phyloP scores from a whole-genome alignment of 2,888 invertebrate species.

The Cyclophora albipunctata region DNA sequence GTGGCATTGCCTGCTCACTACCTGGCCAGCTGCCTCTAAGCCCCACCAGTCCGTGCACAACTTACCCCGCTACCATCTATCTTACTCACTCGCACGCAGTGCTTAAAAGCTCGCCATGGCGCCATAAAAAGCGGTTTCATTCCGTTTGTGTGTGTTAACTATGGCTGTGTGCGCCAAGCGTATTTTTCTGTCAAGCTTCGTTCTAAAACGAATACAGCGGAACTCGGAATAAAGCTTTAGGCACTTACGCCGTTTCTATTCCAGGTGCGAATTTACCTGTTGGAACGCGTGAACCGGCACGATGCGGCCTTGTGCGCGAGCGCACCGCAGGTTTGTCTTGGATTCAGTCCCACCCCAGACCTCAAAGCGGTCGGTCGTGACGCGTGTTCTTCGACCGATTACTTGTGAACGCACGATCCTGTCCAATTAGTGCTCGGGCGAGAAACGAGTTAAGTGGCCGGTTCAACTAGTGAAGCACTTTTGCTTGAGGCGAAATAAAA shows the following conservation, averaged over 20 bases:
- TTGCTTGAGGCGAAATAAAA: slow-evolving; percentile 44
- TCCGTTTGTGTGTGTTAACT: slow-evolving; percentile 41
- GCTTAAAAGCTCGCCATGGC: slow-evolving; percentile 52
- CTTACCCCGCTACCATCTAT: slow-evolving; percentile 57
- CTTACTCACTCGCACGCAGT: slow-evolving; percentile 55
- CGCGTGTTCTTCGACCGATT: slow-evolving; percentile 40
- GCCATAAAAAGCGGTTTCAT: slow-evolving; percentile 71
- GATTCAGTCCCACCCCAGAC: slow-evolving; percentile 72
- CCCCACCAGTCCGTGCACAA: slow-evolving; percentile 57
- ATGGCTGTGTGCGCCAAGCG: slow-evolving; percentile 53
- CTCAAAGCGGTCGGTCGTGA: slow-evolving; percentile 62
- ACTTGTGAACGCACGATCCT: slow-evolving; percentile 57
- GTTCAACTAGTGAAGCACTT: slow-evolving; percentile 59
- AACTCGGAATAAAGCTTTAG: slow-evolving; percentile 42
- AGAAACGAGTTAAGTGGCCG: slow-evolving; percentile 73
- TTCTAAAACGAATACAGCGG: slow-evolving; percentile 42
- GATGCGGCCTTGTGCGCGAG: slow-evolving; percentile 77
- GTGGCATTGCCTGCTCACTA: slow-evolving; percentile 62
- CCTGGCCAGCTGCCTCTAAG: slow-evolving; percentile 69
- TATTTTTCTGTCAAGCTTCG: slow-evolving; percentile 69
- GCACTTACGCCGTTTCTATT: slow-evolving; percentile 53
- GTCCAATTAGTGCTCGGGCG: slow-evolving; percentile 72
- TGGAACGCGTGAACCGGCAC: slow-evolving; percentile 77
- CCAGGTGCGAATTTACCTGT: slow-evolving; percentile 66
- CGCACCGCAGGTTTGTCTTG: slow-evolving; percentile 68